Conservation (phyloP, 2,113 vertebrate genomes). For the Hydrochoerus hydrochaeris region DNA sequence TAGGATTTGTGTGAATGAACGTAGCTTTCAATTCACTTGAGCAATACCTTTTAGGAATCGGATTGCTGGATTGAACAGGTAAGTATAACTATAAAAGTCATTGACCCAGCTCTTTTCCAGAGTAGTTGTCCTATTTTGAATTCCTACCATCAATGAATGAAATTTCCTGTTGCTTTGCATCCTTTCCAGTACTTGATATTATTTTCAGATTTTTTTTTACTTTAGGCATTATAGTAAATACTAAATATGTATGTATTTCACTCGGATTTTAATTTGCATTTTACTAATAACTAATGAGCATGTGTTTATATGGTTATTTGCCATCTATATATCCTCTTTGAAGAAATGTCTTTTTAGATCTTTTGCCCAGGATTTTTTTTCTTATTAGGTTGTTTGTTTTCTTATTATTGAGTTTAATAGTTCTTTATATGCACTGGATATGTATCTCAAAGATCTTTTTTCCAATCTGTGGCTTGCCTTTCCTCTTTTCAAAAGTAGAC, state of each 20-base stretch:
- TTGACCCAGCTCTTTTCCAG: not conserved
- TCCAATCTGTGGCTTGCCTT: not conserved
- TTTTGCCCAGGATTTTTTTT: not conserved
- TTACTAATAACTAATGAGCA: not conserved
- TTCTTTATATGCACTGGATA: not conserved
- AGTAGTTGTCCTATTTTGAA: not conserved
- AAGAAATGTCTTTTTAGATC: not conserved
- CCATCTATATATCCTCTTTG: not conserved
- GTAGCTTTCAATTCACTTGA: not conserved
- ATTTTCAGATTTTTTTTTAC: not conserved
- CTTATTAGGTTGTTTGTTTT: not conserved
- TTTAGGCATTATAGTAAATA: not conserved
- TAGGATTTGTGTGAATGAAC: not conserved
- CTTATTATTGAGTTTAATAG: not conserved
- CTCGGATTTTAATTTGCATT: not conserved
- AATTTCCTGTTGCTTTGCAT: not conserved
- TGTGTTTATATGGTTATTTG: conserved; percentile 18
- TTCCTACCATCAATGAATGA: not conserved
- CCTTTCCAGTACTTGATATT: not conserved
- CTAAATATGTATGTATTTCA: not conserved
- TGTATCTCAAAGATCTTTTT: not conserved
- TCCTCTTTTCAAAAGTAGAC: not conserved
- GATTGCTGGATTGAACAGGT: not conserved
- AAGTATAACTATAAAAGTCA: not conserved
- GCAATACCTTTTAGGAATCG: not conserved